Conservation (phyloP, 2,797 vertebrate species). For the Bryconaethiops microstoma region DNA sequence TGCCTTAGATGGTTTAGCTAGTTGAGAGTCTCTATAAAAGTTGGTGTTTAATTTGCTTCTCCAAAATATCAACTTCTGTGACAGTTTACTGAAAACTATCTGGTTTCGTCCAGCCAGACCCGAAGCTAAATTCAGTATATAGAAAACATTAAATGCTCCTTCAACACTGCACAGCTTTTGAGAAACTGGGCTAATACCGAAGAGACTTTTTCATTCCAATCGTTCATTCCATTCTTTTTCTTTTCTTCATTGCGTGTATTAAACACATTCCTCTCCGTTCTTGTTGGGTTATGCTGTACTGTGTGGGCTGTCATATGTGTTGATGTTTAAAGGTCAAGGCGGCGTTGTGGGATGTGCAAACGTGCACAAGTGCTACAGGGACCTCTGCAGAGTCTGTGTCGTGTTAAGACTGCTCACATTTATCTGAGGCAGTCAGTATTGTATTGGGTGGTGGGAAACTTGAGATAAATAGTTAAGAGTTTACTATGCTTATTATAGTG, state of each 20-base stretch:
- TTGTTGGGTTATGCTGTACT: slow-evolving; percentile 40
- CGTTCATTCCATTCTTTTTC: neutral
- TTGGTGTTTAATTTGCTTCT: neutral
- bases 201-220: neutral
- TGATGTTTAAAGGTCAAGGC: slow-evolving; percentile 58
- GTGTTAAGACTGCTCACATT: slow-evolving; percentile 38
- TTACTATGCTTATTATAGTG: slow-evolving; percentile 66
- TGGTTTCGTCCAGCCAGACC: neutral
- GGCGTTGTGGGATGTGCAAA: slow-evolving; percentile 47
- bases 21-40: neutral
- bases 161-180: slow-evolving; percentile 2
- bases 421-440: slow-evolving; percentile 34
- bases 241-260: slow-evolving; percentile 6
- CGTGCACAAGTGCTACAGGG: slow-evolving; percentile 50
- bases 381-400: slow-evolving; percentile 49
- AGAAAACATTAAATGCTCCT: neutral
- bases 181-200: neutral
- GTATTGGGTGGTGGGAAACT: slow-evolving; percentile 53
- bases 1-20: slow-evolving; percentile 12
- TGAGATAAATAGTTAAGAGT: slow-evolving; percentile 54
- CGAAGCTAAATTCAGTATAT: neutral
- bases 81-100: neutral
- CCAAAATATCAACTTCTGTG: neutral
- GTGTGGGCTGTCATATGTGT: slow-evolving; percentile 48
- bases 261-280: slow-evolving; percentile 21